Evolutionary conservation across 2,113 vertebrate genomes (phyloP).

Genomic region (Colaptes auratus): DNA sequence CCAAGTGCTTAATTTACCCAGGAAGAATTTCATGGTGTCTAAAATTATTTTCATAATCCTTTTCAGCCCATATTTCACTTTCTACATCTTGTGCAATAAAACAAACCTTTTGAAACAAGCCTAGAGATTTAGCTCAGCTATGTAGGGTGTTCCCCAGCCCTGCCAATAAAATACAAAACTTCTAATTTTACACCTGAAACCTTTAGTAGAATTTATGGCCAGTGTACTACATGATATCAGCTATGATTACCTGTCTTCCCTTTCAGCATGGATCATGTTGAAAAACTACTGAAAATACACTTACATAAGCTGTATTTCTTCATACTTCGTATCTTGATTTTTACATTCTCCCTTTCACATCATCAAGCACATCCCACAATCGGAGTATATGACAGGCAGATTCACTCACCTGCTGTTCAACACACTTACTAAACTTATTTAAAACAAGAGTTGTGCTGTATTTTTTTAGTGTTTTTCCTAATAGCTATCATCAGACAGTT

Average conservation of each 20-base stretch:
- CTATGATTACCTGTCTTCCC: background rate
- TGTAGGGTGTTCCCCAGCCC: background rate
- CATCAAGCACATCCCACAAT: background rate
- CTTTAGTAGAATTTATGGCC: background rate
- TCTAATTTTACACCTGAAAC: slow-evolving; percentile 9
- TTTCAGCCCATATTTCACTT: background rate
- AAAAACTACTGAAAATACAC: background rate
- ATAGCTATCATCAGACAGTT: background rate
- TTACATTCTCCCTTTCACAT: background rate
- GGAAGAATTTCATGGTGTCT: slow-evolving; percentile 33
- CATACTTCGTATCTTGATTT: background rate
- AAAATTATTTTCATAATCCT: slow-evolving; percentile 40
- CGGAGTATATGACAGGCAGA: background rate
- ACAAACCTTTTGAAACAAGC: background rate
- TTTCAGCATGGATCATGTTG: background rate
- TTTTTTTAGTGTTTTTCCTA: background rate
- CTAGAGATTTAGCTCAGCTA: background rate
- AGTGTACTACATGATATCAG: background rate
- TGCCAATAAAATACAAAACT: background rate
- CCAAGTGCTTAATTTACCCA: slow-evolving; percentile 61
- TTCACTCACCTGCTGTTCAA: background rate
- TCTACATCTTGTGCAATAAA: background rate
- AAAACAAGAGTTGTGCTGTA: background rate
- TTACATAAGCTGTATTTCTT: background rate
- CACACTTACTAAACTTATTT: background rate